Conservation (phyloP, 2,113 vertebrate genomes). For the Eurypyga helias region DNA sequence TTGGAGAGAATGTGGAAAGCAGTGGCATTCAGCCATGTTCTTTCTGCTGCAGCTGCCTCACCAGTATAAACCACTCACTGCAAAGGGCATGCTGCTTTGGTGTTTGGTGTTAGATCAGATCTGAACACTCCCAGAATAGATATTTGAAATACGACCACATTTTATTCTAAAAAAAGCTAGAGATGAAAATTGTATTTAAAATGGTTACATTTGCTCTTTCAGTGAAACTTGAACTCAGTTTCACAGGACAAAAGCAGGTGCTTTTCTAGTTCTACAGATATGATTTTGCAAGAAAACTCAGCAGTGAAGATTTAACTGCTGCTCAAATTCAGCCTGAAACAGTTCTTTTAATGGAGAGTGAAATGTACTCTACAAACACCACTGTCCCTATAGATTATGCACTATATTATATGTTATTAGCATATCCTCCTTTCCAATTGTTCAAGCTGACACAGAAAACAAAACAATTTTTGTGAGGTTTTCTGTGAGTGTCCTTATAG, state of each 20-base stretch:
- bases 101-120: not conserved
- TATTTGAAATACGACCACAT: not conserved
- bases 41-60: not conserved
- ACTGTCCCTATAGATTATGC: not conserved
- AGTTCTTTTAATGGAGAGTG: not conserved
- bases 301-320: not conserved
- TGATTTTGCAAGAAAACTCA: fast-evolving
- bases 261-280: not conserved
- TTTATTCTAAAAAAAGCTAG: not conserved
- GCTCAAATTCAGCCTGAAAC: not conserved
- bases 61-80: fast-evolving
- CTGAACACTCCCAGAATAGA: not conserved
- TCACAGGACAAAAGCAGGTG: not conserved
- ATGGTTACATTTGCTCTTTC: not conserved
- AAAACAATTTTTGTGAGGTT: not conserved
- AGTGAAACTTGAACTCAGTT: not conserved
- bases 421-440: fast-evolving
- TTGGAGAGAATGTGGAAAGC: not conserved
- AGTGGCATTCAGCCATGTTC: not conserved
- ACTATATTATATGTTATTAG: not conserved
- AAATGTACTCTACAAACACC: not conserved
- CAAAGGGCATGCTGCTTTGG: not conserved
- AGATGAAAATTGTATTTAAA: not conserved
- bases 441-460: not conserved
- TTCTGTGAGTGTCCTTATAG: not conserved